These are phyloP conservation scores for Diadophis punctatus DNA, from an alignment of 2,113 vertebrate species.

Conservation along the genomic window DNA sequence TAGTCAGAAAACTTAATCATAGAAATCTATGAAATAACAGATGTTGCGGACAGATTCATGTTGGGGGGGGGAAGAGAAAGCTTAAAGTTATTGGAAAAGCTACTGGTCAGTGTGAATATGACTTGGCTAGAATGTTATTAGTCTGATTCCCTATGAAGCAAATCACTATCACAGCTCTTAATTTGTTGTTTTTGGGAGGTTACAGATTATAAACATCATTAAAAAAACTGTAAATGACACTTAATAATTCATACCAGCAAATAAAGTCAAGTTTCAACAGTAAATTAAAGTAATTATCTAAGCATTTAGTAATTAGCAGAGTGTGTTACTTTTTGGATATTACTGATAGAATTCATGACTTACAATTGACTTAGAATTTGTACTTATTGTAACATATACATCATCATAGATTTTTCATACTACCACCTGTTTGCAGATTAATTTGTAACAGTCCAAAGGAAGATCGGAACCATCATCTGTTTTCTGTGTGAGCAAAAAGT, in stretches of 20 bases:
- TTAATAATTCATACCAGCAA: background rate
- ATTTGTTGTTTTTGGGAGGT: background rate
- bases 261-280: background rate
- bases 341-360: background rate
- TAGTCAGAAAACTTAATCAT: background rate
- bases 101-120: background rate
- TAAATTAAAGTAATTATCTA: background rate
- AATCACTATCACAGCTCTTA: background rate
- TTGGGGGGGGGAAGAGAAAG: background rate
- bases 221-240: background rate
- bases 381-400: background rate
- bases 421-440: background rate
- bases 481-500: background rate
- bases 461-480: background rate
- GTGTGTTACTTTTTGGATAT: background rate
- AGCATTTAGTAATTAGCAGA: background rate
- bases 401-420: background rate
- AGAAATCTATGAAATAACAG: background rate
- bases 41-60: background rate
- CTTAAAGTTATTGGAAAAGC: background rate
- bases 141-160: background rate
- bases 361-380: background rate
- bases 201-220: background rate
- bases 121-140: background rate
- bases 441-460: background rate